phyloP scores from a whole-genome alignment of 92 coral and sea anemone species.

The Metridium senile region DNA sequence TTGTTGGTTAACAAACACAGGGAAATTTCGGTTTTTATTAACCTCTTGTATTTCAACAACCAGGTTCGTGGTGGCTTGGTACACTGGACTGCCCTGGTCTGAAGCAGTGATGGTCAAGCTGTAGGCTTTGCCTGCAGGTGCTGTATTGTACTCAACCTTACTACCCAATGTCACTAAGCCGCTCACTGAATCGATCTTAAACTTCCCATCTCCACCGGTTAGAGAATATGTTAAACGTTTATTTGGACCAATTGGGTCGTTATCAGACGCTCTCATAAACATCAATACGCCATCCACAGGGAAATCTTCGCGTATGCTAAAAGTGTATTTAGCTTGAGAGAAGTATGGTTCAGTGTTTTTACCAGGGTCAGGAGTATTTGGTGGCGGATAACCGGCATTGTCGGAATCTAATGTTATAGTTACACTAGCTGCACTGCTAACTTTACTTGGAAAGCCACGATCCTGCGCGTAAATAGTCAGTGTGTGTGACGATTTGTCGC shows the following conservation, averaged over 20 bases:
- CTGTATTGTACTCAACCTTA: conserved; percentile 36
- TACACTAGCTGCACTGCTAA: conserved; percentile 14
- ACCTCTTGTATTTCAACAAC: conserved; percentile 58
- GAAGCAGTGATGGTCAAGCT: conserved; percentile 41
- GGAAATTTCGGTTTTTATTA: conserved; percentile 48
- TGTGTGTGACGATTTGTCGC: not conserved
- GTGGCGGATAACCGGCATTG: conserved; percentile 36
- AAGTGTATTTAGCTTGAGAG: conserved; percentile 47
- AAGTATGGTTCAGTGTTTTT: conserved; percentile 56
- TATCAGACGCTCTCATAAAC: conserved; percentile 53
- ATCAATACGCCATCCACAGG: conserved; percentile 46
- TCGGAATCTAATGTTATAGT: conserved; percentile 3
- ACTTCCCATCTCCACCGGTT: conserved; percentile 44
- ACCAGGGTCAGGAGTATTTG: conserved; percentile 24
- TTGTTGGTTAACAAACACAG: conserved; percentile 37
- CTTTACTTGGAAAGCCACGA: conserved; percentile 33
- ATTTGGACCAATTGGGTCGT: conserved; percentile 47
- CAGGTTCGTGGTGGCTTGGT: conserved; percentile 29
- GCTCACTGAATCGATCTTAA: conserved; percentile 33
- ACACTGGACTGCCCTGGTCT: conserved; percentile 23
- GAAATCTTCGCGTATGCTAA: conserved; percentile 60
- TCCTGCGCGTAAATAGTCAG: conserved; percentile 44
- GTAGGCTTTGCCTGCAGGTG: conserved; percentile 34
- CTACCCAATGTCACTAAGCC: conserved; percentile 49
- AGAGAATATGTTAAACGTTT: conserved; percentile 43